Percentiles rank a stretch among this genome's conserved stretches.
Evolutionary conservation across 2,113 vertebrate genomes (phyloP).

Genomic region (Misgurnus anguillicaudatus): DNA sequence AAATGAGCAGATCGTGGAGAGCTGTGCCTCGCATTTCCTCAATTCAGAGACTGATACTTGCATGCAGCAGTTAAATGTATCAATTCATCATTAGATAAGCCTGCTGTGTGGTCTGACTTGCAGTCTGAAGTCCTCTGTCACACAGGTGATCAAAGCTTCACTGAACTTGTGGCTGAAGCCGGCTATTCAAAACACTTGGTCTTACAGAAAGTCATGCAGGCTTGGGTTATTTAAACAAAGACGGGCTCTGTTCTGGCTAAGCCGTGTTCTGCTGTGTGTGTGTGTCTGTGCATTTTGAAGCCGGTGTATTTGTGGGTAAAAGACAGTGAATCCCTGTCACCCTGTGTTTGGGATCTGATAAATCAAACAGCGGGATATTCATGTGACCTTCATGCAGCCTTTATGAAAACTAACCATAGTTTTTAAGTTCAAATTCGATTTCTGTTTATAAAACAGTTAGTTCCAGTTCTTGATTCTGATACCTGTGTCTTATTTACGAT

Average conservation of each 20-base stretch:
- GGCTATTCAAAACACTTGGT: slow-evolving; percentile 4
- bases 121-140: slow-evolving; percentile 14
- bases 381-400: too few relatives aligned
- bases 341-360: background rate
- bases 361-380: background rate
- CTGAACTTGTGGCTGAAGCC: background rate
- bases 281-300: slow-evolving; percentile 5
- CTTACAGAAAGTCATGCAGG: slow-evolving; percentile 8
- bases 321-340: background rate
- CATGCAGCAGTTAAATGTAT: background rate
- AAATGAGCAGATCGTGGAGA: background rate
- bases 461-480: too few relatives aligned
- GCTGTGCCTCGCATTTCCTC: background rate
- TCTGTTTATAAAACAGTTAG: too few relatives aligned
- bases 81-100: slow-evolving; percentile 6
- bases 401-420: too few relatives aligned
- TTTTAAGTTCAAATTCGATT: too few relatives aligned
- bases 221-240: slow-evolving; percentile 47
- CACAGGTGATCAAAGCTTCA: slow-evolving; percentile 44
- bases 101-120: slow-evolving; percentile 25
- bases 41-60: background rate
- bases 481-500: too few relatives aligned
- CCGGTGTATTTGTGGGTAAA: background rate
- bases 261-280: background rate
- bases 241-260: slow-evolving; percentile 26